phyloP scores from a whole-genome alignment of 1,140 invertebrate species.

The Achatina immaculata region DNA sequence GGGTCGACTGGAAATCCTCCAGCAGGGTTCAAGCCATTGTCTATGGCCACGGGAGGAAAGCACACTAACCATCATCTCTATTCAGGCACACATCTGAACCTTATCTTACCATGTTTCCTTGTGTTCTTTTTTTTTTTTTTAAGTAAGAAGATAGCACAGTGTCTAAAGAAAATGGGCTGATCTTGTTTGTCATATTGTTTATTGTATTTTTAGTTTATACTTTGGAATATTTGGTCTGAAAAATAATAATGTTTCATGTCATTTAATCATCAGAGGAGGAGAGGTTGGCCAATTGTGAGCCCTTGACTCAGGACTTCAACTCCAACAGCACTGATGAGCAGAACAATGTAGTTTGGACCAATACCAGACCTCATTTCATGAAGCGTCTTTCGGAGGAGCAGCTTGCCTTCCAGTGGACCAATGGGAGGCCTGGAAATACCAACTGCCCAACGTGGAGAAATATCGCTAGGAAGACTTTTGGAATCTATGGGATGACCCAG shows the following conservation, averaged over 20 bases:
- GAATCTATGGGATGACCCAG: slow-evolving; percentile 85
- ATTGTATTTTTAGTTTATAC: no score
- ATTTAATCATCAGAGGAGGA: slow-evolving; percentile 28
- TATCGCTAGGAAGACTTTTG: slow-evolving; percentile 83
- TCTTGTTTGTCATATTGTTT: no score
- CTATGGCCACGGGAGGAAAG: no score
- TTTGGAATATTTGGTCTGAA: no score
- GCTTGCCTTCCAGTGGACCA: slow-evolving; percentile 31
- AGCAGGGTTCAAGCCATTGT: no score
- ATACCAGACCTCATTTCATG: slow-evolving; percentile 11
- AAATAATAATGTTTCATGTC: background rate
- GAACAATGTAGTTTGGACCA: slow-evolving; percentile 16
- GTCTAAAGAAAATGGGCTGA: no score
- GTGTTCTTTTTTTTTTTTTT: no score
- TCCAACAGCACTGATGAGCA: background rate
- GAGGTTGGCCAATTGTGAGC: background rate
- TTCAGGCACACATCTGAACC: no score
- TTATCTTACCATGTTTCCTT: no score
- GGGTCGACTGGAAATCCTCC: no score
- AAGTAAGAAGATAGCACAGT: no score
- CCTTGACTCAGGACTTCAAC: slow-evolving; percentile 16
- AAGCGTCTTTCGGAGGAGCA: slow-evolving; percentile 17
- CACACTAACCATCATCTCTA: no score
- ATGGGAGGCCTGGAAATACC: slow-evolving; percentile 25
- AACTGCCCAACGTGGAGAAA: slow-evolving; percentile 73